Conservation (phyloP, 2,888 invertebrate species). For the Meteorus colon region DNA sequence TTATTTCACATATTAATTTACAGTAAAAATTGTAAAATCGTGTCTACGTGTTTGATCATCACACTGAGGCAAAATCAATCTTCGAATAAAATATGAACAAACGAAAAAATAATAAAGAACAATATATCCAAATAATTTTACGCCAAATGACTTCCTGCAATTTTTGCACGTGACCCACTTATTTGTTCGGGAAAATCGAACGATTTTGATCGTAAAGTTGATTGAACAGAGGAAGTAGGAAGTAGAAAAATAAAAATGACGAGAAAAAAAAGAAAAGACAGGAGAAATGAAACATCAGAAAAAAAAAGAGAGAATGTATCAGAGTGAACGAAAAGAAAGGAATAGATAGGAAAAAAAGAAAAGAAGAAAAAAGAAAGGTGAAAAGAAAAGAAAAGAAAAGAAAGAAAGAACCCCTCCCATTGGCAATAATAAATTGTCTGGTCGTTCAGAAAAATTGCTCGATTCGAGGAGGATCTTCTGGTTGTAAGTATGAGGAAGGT, state of each 20-base stretch:
- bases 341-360: neutral
- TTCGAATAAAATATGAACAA: neutral
- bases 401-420: conserved; percentile 26
- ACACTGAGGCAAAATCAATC: no score
- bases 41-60: no score
- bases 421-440: conserved; percentile 37
- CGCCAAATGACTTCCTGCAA: neutral
- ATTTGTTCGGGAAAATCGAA: neutral
- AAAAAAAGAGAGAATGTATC: no score
- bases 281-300: neutral
- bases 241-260: neutral
- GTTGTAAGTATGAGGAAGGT: conserved; percentile 11
- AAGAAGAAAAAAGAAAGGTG: conserved; percentile 7
- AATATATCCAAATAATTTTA: neutral
- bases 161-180: neutral
- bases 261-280: neutral
- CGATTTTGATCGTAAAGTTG: neutral
- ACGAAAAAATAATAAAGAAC: neutral
- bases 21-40: no score
- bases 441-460: conserved; percentile 39
- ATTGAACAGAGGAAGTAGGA: neutral
- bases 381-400: neutral
- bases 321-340: no score
- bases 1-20: no score
- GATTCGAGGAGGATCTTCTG: conserved; percentile 36